These are phyloP conservation scores for Nesogale talazaci DNA, from an alignment of 2,113 vertebrate genomes.

Conservation along the genomic window DNA sequence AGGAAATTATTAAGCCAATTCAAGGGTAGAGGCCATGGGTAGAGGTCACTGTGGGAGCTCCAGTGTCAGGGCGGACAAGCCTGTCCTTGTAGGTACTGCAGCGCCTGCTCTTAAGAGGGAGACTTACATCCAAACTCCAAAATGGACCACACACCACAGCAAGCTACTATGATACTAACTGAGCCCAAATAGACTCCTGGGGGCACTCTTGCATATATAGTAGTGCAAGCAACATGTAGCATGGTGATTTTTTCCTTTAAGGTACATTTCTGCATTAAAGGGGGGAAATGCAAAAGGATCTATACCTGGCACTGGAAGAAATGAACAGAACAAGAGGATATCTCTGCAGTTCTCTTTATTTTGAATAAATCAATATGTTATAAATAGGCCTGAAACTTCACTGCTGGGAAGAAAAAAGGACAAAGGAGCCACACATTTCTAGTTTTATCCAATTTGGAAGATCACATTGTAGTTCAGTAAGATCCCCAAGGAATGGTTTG, in stretches of 20 bases:
- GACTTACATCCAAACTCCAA: neutral
- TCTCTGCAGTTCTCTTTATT: neutral
- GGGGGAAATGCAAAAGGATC: neutral
- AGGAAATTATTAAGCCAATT: neutral
- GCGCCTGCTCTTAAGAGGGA: neutral
- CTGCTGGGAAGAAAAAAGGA: neutral
- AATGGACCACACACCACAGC: neutral
- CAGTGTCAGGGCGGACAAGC: neutral
- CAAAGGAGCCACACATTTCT: neutral
- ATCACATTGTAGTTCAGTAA: neutral
- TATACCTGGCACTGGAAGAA: neutral
- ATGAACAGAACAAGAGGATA: neutral
- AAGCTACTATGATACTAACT: too few species aligned
- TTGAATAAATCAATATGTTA: constrained; percentile 36
- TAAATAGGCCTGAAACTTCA: neutral
- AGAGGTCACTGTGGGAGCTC: neutral
- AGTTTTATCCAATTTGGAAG: neutral
- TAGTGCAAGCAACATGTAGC: too few species aligned
- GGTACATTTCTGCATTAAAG: neutral
- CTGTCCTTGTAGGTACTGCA: neutral
- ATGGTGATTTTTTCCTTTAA: neutral
- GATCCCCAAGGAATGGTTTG: neutral
- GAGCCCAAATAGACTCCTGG: neutral
- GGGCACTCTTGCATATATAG: neutral
- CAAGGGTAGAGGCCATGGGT: neutral